Percentiles rank a stretch among this genome's conserved stretches.
phyloP scores from a whole-genome alignment of 1,140 invertebrate species.

The Eufriesea mexicana region DNA sequence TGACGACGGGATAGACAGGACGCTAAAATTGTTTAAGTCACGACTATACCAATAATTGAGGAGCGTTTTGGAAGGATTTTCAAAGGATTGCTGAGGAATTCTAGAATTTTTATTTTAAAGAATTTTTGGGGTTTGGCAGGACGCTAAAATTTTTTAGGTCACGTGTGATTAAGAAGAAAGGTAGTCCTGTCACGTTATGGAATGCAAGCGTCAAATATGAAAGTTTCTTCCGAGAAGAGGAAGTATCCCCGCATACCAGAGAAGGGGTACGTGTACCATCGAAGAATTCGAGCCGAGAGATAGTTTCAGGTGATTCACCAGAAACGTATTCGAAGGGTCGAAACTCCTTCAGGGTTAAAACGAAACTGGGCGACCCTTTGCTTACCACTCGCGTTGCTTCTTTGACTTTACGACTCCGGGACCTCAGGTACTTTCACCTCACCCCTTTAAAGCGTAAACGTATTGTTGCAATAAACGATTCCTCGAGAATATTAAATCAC shows the following conservation, averaged over 20 bases:
- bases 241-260: conserved; percentile 31
- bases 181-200: neutral
- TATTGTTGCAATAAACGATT: conserved; percentile 5
- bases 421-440: neutral
- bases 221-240: conserved; percentile 11
- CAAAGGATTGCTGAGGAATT: too few relatives aligned
- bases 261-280: conserved; percentile 28
- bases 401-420: conserved; percentile 28
- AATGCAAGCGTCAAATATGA: neutral
- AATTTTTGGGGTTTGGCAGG: too few relatives aligned
- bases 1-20: too few relatives aligned
- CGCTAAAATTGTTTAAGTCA: too few relatives aligned
- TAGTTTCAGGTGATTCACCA: conserved; percentile 70
- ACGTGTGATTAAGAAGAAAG: neutral
- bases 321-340: conserved; percentile 60
- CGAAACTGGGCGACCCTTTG: neutral
- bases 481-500: neutral
- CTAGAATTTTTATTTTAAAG: too few relatives aligned
- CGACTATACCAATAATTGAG: too few relatives aligned
- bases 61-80: too few relatives aligned
- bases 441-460: neutral
- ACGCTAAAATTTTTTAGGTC: neutral
- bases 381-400: neutral
- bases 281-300: conserved; percentile 55
- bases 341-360: conserved; percentile 23